phyloP scores from a whole-genome alignment of 2,888 invertebrate genomes.

The Geotrupes spiniger region DNA sequence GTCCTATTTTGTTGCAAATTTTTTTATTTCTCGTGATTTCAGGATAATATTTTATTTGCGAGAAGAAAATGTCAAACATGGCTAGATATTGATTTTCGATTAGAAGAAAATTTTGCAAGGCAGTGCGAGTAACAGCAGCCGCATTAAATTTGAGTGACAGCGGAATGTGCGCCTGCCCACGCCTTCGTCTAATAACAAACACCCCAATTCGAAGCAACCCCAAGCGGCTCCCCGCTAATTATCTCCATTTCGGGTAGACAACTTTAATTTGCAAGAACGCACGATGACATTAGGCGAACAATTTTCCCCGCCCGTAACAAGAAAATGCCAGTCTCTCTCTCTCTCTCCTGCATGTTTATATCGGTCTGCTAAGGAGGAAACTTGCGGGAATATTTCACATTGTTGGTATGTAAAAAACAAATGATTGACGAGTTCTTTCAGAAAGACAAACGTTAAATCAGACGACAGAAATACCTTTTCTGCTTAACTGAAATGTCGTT shows the following conservation, averaged over 20 bases:
- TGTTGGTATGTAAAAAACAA: constrained; percentile 20
- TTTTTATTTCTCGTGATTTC: too few relatives aligned
- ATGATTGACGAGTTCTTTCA: constrained; percentile 20
- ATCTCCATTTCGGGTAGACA: constrained; percentile 30
- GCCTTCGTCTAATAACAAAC: neutral
- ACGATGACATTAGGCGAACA: constrained; percentile 29
- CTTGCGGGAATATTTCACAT: constrained; percentile 27
- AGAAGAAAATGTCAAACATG: too few relatives aligned
- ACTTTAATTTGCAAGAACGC: constrained; percentile 30
- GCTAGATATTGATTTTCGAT: too few relatives aligned
- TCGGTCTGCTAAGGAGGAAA: constrained; percentile 30
- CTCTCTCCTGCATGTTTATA: constrained; percentile 26
- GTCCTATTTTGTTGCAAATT: too few relatives aligned
- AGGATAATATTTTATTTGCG: too few relatives aligned
- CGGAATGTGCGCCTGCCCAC: neutral
- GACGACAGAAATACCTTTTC: too few relatives aligned
- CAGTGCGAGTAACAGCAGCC: neutral
- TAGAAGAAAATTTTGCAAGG: neutral
- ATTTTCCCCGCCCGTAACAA: constrained; percentile 27
- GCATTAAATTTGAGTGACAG: neutral
- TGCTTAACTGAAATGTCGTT: too few relatives aligned
- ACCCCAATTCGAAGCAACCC: constrained; percentile 10
- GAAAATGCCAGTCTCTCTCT: constrained; percentile 26
- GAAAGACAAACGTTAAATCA: too few relatives aligned
- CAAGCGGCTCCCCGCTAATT: constrained; percentile 29